Evolutionary conservation across 2,888 invertebrate genomes (phyloP).

Genomic region (Harpalus rufipes): DNA sequence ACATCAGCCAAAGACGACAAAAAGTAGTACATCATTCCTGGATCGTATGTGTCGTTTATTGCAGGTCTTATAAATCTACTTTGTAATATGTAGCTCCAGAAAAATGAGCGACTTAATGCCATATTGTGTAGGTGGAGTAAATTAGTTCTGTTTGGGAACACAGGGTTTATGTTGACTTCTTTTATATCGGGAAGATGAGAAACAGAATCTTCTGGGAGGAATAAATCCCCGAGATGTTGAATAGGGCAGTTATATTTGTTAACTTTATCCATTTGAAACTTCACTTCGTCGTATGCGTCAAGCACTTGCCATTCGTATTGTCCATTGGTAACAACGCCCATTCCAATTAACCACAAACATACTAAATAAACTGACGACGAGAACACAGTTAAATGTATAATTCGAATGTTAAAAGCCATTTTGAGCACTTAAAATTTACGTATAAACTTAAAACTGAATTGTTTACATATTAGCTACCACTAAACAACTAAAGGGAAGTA

Average conservation of each 20-base stretch:
- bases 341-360: constrained; percentile 69
- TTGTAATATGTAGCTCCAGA: constrained; percentile 96
- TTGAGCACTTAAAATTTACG: constrained; percentile 35
- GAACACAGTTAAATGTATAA: constrained; percentile 61
- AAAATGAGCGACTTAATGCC: constrained; percentile 97
- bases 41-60: constrained; percentile 95
- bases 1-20: constrained; percentile 97
- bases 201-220: constrained; percentile 89
- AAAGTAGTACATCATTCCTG: constrained; percentile 99
- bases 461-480: constrained; percentile 61
- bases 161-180: constrained; percentile 95
- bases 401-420: constrained; percentile 53
- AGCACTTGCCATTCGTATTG: constrained; percentile 96
- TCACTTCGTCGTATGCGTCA: constrained; percentile 94
- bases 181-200: constrained; percentile 96
- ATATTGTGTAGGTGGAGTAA: constrained; percentile 96
- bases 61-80: constrained; percentile 93
- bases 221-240: constrained; percentile 90
- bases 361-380: constrained; percentile 60
- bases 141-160: constrained; percentile 96
- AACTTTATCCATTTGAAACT: constrained; percentile 90
- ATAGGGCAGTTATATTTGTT: constrained; percentile 93
- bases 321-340: constrained; percentile 81
- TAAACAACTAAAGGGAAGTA: constrained; percentile 40
- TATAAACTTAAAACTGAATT: neutral